Base-by-base conservation (phyloP, 2,797 vertebrate genomes). In the Paedocypris micromegethes region DNA sequence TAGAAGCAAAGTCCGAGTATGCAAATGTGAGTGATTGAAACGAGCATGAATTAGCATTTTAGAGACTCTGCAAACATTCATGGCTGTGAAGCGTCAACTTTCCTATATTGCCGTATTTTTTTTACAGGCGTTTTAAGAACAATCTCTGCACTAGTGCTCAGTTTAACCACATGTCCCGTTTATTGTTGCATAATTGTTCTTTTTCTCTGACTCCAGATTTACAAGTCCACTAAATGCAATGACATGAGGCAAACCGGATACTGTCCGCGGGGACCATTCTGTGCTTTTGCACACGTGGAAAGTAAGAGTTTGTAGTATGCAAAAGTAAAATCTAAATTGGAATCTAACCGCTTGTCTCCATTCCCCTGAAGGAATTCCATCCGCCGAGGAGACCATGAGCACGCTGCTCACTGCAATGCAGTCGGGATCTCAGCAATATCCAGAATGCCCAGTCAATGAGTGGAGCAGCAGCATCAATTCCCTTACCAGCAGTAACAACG, bases 171-270 rank as follows among this genome's bases (percentile, higher is more conserved):
- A 23, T 23, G 23, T 23, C 23, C 23, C 23, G 23, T 23, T 23
- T 23, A 23, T 23, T 23, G 23, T 23, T 23, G 23, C 23, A 1
- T 23, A 23, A 23, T 23, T 23, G 23, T 23, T 23, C 23, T 42
- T 41, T 50, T 9, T 57, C 9, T 38, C 9, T 72, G 79, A 72
- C 72, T 60, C 6, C 72, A 96, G 94, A 95, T 97, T 80, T 97
- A 97, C 86, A 97, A 95, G 80, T 96, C 94, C 45, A 95, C 93
- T 58, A 94, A 94, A 86, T 97, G 94, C 88, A 96, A 96, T 46
- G 94, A 97, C 71, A 95, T 95, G 91, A 89, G 92, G 53, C 94
- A 96, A 77, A 94, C 92, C 23, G 94, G 93, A 75, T 92, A 93
- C 78, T 96, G 94, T 79, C 94, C 94, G 5, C 86, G 94, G 46